Percentiles rank a stretch among this genome's conserved stretches.
Evolutionary conservation across 2,113 vertebrate species (phyloP).

Genomic region (Nematolebias whitei): DNA sequence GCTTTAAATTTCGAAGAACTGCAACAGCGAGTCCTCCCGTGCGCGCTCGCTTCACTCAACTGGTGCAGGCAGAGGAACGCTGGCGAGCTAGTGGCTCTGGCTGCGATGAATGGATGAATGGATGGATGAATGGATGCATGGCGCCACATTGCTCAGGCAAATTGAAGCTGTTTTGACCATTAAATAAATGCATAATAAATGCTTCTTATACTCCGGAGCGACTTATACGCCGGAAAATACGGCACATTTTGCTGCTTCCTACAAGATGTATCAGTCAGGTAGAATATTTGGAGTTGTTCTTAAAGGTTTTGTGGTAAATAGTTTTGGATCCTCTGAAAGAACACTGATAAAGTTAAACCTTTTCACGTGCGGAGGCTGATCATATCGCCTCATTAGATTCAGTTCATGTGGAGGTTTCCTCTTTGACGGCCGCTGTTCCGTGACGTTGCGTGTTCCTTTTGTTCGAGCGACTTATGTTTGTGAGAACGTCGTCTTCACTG

Average conservation of each 20-base stretch:
- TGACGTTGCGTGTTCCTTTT: conserved; percentile 10
- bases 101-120: too few species aligned
- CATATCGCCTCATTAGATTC: conserved; percentile 31
- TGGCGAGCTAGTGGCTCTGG: too few species aligned
- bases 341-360: conserved; percentile 12
- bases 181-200: too few species aligned
- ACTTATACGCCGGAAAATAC: too few species aligned
- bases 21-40: too few species aligned
- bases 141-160: too few species aligned
- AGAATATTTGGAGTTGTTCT: neutral
- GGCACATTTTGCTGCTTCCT: neutral
- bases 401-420: conserved; percentile 12
- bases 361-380: conserved; percentile 18
- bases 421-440: conserved; percentile 15
- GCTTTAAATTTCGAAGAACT: too few species aligned
- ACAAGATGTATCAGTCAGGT: neutral
- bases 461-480: conserved; percentile 33
- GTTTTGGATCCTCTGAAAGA: neutral
- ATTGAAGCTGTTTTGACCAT: too few species aligned
- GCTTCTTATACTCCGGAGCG: too few species aligned
- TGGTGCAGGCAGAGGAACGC: too few species aligned
- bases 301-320: neutral
- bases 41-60: too few species aligned
- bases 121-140: too few species aligned
- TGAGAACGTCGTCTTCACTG: conserved; percentile 27